phyloP scores from a whole-genome alignment of 2,113 vertebrate species.

The Monarcha castaneiventris region DNA sequence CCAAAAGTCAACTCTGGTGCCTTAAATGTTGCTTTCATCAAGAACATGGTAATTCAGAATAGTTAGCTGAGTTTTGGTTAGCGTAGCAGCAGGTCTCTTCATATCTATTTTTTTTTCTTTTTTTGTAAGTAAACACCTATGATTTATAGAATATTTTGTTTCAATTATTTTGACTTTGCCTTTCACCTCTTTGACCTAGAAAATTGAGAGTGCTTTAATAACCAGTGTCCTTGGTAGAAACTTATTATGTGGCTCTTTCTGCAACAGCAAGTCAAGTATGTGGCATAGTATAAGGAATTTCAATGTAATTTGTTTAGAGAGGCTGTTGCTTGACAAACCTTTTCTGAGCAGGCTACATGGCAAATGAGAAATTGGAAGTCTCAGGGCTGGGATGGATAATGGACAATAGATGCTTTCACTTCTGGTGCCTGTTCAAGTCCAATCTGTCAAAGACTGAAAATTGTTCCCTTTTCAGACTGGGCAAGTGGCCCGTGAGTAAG shows the following conservation, averaged over 20 bases:
- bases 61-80: not conserved
- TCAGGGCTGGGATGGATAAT: not conserved
- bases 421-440: slow-evolving; percentile 18
- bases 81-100: not conserved
- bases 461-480: slow-evolving; percentile 24
- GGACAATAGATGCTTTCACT: slow-evolving; percentile 49
- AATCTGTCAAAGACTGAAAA: slow-evolving; percentile 15
- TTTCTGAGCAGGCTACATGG: not conserved
- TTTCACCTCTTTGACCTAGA: slow-evolving; percentile 43
- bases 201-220: slow-evolving; percentile 34
- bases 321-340: slow-evolving; percentile 33
- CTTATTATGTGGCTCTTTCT: slow-evolving; percentile 25
- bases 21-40: slow-evolving; percentile 4
- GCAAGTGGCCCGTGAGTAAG: slow-evolving; percentile 27
- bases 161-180: slow-evolving; percentile 22
- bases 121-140: not conserved
- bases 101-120: not conserved
- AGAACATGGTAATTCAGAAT: not conserved
- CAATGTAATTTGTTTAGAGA: slow-evolving; percentile 38
- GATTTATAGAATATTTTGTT: slow-evolving; percentile 34
- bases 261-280: slow-evolving; percentile 6
- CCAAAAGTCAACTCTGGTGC: not conserved
- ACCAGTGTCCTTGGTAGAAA: slow-evolving; percentile 7
- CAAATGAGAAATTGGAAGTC: slow-evolving; percentile 22
- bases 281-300: slow-evolving; percentile 20